These are phyloP conservation scores for Mus minutoides DNA, from an alignment of 2,797 vertebrate genomes.

Conservation along the genomic window DNA sequence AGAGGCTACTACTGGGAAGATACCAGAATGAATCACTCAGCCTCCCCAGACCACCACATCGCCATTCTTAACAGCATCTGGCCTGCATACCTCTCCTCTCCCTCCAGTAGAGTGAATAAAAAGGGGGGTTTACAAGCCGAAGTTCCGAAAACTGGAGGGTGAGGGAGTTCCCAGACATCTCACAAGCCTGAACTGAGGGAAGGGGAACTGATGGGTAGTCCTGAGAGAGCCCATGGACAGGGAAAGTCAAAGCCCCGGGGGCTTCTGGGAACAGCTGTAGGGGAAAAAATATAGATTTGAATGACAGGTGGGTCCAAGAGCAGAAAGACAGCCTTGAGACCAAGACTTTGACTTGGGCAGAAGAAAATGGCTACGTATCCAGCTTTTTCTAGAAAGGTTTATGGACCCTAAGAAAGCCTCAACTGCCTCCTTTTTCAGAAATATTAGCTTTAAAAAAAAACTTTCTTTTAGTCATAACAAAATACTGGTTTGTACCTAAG, in stretches of 20 bases:
- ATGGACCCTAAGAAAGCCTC: neutral
- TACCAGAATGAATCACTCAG: neutral
- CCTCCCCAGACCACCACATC: neutral
- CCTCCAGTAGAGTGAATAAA: neutral
- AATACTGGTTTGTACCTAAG: neutral
- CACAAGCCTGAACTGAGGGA: neutral
- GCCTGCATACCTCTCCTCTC: neutral
- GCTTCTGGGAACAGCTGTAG: neutral
- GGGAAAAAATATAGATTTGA: neutral
- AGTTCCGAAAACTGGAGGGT: neutral
- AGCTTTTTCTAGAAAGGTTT: constrained; percentile 1
- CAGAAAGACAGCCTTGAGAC: neutral
- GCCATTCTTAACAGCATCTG: neutral
- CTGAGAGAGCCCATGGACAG: neutral
- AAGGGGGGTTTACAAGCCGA: neutral
- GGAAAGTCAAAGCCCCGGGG: neutral
- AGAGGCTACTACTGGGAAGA: neutral
- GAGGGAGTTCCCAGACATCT: neutral
- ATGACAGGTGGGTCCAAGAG: neutral
- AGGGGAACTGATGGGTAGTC: neutral
- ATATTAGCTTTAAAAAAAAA: neutral
- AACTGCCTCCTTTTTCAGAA: neutral
- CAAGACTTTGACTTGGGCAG: neutral
- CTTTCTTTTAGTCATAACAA: neutral
- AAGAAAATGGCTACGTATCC: neutral